Conservation (phyloP, 1,140 invertebrate species). For the Calliphora vicina region DNA sequence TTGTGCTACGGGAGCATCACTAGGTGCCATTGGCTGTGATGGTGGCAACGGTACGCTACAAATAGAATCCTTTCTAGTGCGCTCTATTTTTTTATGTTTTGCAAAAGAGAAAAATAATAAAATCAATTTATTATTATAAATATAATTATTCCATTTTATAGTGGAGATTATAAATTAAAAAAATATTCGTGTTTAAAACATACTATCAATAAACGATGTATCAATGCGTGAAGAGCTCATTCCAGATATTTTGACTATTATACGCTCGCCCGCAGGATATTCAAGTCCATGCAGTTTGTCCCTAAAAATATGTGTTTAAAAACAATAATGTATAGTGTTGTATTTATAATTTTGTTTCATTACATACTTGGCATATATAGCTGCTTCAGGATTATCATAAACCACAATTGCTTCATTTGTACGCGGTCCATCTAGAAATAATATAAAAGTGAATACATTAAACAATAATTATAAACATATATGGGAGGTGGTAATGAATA, state of each 20-base stretch:
- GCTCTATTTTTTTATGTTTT: too few species aligned
- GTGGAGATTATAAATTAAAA: too few species aligned
- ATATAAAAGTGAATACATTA: slow-evolving; percentile 2
- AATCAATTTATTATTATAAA: not conserved
- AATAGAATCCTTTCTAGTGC: slow-evolving; percentile 61
- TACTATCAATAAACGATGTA: slow-evolving; percentile 60
- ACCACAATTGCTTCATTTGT: slow-evolving; percentile 70
- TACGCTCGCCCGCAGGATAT: slow-evolving; percentile 82
- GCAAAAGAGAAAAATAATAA: not conserved
- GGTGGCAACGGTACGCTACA: slow-evolving; percentile 76
- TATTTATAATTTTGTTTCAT: not conserved
- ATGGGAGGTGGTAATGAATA: too few species aligned
- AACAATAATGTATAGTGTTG: not conserved
- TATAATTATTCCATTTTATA: not conserved
- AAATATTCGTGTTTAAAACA: slow-evolving; percentile 23
- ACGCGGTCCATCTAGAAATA: slow-evolving; percentile 53
- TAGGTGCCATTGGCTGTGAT: slow-evolving; percentile 75
- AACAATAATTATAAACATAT: too few species aligned
- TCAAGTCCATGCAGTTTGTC: slow-evolving; percentile 88
- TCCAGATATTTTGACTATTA: slow-evolving; percentile 76
- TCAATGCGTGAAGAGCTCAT: slow-evolving; percentile 60
- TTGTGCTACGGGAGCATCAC: slow-evolving; percentile 68
- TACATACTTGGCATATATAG: slow-evolving; percentile 71
- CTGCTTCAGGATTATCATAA: slow-evolving; percentile 78
- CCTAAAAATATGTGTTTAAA: slow-evolving; percentile 60